Evolutionary conservation across 2,113 vertebrate genomes (phyloP).

Genomic region (Hassar affinis): DNA sequence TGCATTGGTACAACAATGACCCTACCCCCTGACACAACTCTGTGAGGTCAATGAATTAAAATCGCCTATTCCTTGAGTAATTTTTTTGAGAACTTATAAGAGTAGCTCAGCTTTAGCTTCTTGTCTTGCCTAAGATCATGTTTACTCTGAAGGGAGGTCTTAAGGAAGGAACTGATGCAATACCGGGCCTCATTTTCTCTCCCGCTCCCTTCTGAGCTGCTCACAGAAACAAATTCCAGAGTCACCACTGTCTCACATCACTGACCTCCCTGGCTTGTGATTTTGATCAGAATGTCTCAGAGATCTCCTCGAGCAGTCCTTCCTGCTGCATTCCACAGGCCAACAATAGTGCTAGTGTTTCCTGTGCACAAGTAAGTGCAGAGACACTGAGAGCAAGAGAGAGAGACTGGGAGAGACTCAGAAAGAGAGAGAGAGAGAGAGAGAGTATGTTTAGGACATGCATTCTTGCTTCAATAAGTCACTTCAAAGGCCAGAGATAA

Average conservation of each 20-base stretch:
- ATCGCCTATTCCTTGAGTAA: not conserved
- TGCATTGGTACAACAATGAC: not conserved
- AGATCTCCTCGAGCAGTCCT: slow-evolving; percentile 29
- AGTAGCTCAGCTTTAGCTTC: not conserved
- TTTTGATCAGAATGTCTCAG: slow-evolving; percentile 27
- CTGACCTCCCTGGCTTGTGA: slow-evolving; percentile 28
- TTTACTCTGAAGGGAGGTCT: slow-evolving; percentile 31
- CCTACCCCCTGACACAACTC: not conserved
- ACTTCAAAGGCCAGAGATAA: slow-evolving; percentile 47
- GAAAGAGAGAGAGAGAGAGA: not conserved
- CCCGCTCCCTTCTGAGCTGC: slow-evolving; percentile 16
- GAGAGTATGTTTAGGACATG: slow-evolving; percentile 14
- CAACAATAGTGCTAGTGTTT: slow-evolving; percentile 43
- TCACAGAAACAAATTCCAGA: slow-evolving; percentile 33
- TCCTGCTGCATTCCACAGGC: slow-evolving; percentile 38
- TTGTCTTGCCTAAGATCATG: slow-evolving; percentile 27
- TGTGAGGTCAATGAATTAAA: not conserved
- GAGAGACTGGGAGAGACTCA: not conserved
- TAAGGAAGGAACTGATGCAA: slow-evolving; percentile 44
- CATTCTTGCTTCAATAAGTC: slow-evolving; percentile 25
- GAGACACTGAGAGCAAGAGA: not conserved
- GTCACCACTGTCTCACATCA: slow-evolving; percentile 25
- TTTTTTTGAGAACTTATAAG: not conserved
- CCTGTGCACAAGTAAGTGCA: slow-evolving; percentile 20
- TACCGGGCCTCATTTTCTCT: slow-evolving; percentile 31